Conservation (phyloP, 2,113 vertebrate species). For the Sula dactylatra region DNA sequence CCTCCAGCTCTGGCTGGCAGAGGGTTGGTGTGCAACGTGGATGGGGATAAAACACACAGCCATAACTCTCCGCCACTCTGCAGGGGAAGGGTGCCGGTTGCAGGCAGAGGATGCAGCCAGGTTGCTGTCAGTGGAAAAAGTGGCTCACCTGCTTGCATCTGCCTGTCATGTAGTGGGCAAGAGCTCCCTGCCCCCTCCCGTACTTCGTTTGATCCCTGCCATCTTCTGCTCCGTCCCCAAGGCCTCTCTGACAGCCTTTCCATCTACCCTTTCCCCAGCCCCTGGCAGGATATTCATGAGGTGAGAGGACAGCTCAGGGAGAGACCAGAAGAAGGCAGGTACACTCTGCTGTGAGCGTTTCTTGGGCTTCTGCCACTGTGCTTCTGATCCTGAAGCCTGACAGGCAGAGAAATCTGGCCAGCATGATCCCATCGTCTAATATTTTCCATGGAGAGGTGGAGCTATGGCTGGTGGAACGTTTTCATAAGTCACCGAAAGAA, state of each 20-base stretch:
- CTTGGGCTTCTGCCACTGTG: constrained; percentile 59
- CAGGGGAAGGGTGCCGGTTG: background rate
- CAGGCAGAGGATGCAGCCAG: background rate
- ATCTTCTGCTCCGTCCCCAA: background rate
- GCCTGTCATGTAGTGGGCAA: rapidly evolving
- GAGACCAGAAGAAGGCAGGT: constrained; percentile 30
- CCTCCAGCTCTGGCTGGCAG: background rate
- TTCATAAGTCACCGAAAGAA: background rate
- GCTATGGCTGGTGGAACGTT: background rate
- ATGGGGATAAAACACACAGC: background rate
- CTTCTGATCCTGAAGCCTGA: constrained; percentile 44
- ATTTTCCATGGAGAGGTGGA: constrained; percentile 54
- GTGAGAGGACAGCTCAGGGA: background rate
- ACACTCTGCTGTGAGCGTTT: background rate
- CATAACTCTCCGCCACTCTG: rapidly evolving
- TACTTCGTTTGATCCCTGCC: background rate
- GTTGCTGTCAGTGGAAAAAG: constrained; percentile 11
- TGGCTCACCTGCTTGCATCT: background rate
- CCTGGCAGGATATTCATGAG: constrained; percentile 18
- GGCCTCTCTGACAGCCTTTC: background rate
- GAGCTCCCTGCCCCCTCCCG: background rate
- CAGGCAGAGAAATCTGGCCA: constrained; percentile 32
- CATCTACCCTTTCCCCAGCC: background rate
- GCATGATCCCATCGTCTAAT: background rate
- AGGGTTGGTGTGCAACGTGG: rapidly evolving